phyloP scores from a whole-genome alignment of 2,113 vertebrate genomes.

The Eptatretus burgeri region DNA sequence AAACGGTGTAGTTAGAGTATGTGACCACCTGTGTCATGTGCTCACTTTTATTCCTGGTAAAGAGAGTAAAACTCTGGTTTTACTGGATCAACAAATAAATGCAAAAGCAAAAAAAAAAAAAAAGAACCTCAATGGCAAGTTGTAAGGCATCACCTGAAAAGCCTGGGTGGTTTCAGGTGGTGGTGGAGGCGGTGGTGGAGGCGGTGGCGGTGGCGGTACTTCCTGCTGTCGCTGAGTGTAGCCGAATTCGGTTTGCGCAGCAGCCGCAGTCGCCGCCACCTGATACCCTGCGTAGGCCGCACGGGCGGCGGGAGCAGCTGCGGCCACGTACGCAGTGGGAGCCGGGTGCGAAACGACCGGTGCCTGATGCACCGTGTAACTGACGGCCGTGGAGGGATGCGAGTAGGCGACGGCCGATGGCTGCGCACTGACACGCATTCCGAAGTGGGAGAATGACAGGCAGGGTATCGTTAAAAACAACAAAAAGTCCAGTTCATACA shows the following conservation, averaged over 20 bases:
- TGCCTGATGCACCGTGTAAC: constrained; percentile 76
- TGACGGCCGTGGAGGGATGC: constrained; percentile 89
- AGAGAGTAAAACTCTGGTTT: too few species aligned
- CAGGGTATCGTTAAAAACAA: too few species aligned
- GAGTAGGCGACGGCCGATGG: constrained; percentile 86
- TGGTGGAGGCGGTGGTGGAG: constrained; percentile 47
- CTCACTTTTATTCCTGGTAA: too few species aligned
- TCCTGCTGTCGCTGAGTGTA: constrained; percentile 78
- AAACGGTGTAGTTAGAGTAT: too few species aligned
- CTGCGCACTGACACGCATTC: constrained; percentile 35
- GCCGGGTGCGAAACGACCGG: constrained; percentile 28
- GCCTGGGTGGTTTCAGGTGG: constrained; percentile 84
- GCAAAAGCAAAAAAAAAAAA: too few species aligned
- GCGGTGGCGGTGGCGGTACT: constrained; percentile 62
- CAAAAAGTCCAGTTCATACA: too few species aligned
- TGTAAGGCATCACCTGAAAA: constrained; percentile 37
- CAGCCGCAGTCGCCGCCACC: constrained; percentile 55
- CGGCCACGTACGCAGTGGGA: constrained; percentile 64
- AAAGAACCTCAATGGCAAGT: too few species aligned
- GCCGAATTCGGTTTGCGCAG: constrained; percentile 56
- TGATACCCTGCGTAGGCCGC: constrained; percentile 55
- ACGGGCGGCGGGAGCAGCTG: constrained; percentile 57
- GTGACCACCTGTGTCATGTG: too few species aligned
- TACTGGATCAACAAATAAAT: too few species aligned
- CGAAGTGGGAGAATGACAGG: too few species aligned